Conservation (phyloP, 2,797 vertebrate genomes). For the Heteromormyrus szaboi region DNA sequence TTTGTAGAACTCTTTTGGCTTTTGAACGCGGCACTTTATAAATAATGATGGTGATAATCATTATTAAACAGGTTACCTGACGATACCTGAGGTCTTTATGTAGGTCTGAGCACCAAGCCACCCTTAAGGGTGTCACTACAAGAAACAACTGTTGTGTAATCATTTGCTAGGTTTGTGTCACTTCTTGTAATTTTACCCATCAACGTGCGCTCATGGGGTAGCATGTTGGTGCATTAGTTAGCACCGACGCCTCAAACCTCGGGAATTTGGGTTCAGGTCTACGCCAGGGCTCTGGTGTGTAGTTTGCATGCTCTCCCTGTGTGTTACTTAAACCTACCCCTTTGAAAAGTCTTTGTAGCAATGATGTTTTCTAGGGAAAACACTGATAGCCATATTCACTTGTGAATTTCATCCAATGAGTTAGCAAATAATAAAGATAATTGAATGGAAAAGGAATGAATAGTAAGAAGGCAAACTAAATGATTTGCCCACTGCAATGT, state of each 20-base stretch:
- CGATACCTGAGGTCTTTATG: background rate
- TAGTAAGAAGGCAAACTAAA: background rate
- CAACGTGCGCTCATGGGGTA: background rate
- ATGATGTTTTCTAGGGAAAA: background rate
- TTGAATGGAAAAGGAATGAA: background rate
- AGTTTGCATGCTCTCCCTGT: background rate
- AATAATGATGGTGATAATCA: background rate
- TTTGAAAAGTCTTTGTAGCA: background rate
- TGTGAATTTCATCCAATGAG: background rate
- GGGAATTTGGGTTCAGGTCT: background rate
- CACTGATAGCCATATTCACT: background rate
- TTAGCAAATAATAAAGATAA: background rate
- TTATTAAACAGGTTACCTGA: background rate
- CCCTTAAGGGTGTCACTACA: background rate
- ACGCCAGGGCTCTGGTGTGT: background rate
- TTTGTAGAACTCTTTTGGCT: background rate
- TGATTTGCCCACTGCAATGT: background rate
- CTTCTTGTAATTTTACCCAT: background rate
- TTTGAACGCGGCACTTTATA: background rate
- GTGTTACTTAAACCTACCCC: background rate
- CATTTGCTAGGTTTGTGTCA: background rate
- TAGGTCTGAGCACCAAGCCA: background rate
- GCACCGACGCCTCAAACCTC: background rate
- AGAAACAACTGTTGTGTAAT: background rate
- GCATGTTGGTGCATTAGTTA: background rate